Conservation (phyloP, 30 jellyfish, hydroid and myxozoan species). For the Pseudorhiza aurosa region DNA sequence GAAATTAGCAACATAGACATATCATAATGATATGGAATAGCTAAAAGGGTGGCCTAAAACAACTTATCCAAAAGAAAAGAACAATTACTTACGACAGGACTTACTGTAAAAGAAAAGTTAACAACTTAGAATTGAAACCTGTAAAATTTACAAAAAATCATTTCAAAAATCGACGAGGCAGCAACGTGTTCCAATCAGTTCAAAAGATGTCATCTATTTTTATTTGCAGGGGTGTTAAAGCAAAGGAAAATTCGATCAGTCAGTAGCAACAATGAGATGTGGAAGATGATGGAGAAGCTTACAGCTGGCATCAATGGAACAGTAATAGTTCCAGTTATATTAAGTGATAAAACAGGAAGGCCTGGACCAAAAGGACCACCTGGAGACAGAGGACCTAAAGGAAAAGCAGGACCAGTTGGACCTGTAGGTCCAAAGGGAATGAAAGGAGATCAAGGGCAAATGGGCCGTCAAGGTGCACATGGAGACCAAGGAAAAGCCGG, state of each 20-base stretch:
- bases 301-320: neutral
- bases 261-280: neutral
- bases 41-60: too few relatives aligned
- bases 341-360: neutral
- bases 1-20: too few relatives aligned
- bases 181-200: too few relatives aligned
- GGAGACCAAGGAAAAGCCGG: neutral
- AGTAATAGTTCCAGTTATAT: neutral
- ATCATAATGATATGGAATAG: too few relatives aligned
- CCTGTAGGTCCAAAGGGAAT: neutral
- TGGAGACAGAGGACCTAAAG: slow-evolving; percentile 24
- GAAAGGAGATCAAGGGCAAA: neutral
- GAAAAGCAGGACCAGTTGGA: slow-evolving; percentile 28
- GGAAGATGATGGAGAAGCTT: neutral
- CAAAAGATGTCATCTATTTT: too few relatives aligned
- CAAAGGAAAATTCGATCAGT: neutral
- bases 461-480: neutral
- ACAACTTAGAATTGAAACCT: too few relatives aligned
- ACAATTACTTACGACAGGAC: too few relatives aligned
- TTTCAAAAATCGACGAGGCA: too few relatives aligned
- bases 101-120: too few relatives aligned
- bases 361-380: neutral
- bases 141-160: too few relatives aligned
- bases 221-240: neutral
- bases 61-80: too few relatives aligned